Base-by-base conservation (phyloP, 1,140 invertebrate genomes). In the Meloidogyne floridensis region DNA sequence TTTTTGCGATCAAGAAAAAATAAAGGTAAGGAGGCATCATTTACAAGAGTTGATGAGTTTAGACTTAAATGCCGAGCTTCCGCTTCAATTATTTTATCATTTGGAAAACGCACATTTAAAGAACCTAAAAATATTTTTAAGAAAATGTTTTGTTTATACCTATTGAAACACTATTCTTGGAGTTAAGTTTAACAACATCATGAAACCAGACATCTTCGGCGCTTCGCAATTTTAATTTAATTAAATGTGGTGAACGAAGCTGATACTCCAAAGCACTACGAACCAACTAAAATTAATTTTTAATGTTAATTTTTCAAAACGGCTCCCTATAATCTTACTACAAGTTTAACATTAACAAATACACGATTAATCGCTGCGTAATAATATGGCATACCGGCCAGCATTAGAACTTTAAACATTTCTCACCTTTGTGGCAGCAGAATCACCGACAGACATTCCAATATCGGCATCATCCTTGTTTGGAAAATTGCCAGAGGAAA, bases 181-280 rank as follows among this genome's bases (percentile, higher is more conserved):
- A 79, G 10, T 79, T 47, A 11, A 79, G 65, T 47, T 79, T 69
- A 51, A 72, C 77, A 13, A 79, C 59, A 7, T 20, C 56, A 10
- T 69, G 65, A 8, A 65, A 65, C 18, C 59, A 43, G 11, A 72
- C 53, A 18, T 69, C 65, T 43, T 79, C 65, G 7, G 42, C 72
- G 18, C 77, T 79, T 53, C 43, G 65, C 32, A 79, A 79, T 20
- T 70, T 69, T 72, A 79, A n/a, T 72, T 79, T 72, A 43, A 79
- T 79, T 20, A 70, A 70, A 20, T 72, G 77, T n/a, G 56, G 77
- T n/a, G 77, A 79, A 71, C 65, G 77, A 42, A 79, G 77, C 6
- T 69, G 42, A 15, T 69, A 20, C 15, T 79, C 77, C 6, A 76
- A 7, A 13, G 75, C 75, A 76, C 75, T 69, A 6, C 43, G 47